Conservation (phyloP, 2,113 vertebrate species). For the Phodopus roborovskii region DNA sequence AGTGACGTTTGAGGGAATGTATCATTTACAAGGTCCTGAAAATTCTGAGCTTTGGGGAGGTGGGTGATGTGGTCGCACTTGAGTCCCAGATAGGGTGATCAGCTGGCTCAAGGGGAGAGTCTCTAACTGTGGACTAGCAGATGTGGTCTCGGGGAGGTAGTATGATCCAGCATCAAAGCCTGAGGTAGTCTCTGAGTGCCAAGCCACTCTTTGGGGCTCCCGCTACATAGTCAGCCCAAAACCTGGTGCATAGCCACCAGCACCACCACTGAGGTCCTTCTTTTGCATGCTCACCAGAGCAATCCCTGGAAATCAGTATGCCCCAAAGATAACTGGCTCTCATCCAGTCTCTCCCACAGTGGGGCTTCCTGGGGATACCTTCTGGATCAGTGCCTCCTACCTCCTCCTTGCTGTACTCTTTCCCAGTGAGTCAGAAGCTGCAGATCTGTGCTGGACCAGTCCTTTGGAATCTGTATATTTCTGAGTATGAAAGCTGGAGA, state of each 20-base stretch:
- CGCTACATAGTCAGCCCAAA: fast-evolving
- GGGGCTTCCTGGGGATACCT: too few relatives aligned
- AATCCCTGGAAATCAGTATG: neutral
- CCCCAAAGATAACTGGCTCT: neutral
- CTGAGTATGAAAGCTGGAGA: neutral
- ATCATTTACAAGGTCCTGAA: neutral
- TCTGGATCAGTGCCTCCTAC: neutral
- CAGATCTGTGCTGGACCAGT: neutral
- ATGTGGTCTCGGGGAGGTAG: neutral
- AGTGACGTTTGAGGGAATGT: neutral
- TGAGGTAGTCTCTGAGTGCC: neutral
- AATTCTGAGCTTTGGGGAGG: neutral
- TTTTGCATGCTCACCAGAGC: neutral
- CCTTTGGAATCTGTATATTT: constrained; percentile 4
- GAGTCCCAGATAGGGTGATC: neutral
- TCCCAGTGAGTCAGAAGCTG: neutral
- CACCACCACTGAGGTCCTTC: neutral
- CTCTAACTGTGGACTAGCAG: neutral
- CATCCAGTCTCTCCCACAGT: neutral
- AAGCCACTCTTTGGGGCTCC: neutral
- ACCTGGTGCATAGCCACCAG: neutral
- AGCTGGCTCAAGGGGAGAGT: constrained; percentile 20
- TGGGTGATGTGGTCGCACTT: neutral
- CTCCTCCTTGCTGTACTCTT: neutral
- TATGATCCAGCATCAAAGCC: neutral